A percentile compares a stretch with the other conserved stretches of the same genome.
Evolutionary conservation across 2,113 vertebrate species (phyloP).

Genomic region (Aspiorhynchus laticeps): DNA sequence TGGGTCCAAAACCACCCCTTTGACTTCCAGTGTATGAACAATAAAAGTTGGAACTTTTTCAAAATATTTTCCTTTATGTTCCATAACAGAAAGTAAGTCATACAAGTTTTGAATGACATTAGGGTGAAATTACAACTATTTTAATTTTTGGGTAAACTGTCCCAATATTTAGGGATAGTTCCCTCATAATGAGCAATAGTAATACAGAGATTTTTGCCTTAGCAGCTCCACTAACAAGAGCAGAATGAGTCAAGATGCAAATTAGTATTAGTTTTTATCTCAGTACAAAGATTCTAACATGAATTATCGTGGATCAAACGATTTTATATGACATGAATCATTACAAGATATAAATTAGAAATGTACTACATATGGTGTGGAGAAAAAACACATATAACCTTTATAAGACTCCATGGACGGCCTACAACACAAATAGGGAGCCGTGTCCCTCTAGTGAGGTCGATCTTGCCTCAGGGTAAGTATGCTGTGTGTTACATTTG

Average conservation of each 20-base stretch:
- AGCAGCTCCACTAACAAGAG: neutral
- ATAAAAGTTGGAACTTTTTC: too few relatives aligned
- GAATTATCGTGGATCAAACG: neutral
- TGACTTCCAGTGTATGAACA: too few relatives aligned
- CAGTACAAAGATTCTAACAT: neutral
- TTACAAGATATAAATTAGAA: slow-evolving; percentile 29
- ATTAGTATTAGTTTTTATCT: neutral
- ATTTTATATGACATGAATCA: slow-evolving; percentile 22
- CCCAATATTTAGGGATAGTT: neutral
- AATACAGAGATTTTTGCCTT: neutral
- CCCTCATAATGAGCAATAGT: neutral
- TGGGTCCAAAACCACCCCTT: too few relatives aligned
- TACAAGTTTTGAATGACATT: too few relatives aligned
- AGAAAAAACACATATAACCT: slow-evolving; percentile 23
- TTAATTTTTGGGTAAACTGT: neutral
- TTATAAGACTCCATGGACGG: neutral
- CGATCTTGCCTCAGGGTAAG: slow-evolving; percentile 42
- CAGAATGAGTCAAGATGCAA: neutral
- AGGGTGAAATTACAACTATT: neutral
- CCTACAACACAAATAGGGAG: neutral
- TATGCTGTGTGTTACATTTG: slow-evolving; percentile 11
- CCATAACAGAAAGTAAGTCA: too few relatives aligned
- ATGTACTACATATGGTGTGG: neutral
- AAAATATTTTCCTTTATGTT: too few relatives aligned
- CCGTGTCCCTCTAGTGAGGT: slow-evolving; percentile 16